Base-by-base conservation (phyloP, 2,797 vertebrate genomes). In the Luscinia megarhynchos region DNA sequence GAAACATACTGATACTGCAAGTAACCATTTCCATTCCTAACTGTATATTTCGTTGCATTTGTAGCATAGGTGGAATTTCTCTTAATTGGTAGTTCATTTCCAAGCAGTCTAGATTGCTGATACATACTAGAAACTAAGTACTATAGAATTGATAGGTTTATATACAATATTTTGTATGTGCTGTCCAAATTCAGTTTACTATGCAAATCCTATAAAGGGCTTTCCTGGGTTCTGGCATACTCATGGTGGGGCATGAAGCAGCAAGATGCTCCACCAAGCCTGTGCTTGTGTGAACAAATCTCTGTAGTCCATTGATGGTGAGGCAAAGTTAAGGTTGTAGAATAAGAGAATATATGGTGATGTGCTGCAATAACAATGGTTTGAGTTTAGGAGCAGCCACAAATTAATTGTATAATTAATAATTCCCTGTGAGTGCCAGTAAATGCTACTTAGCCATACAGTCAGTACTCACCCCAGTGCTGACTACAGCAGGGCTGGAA, bases 151-250 rank as follows among this genome's bases (percentile, higher is more conserved):
- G 27, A 18, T 73, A 41, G 14, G 11, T 90, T 76, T 82, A 23
- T 57, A n/a, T 64, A 53, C 41, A 54, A 0, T 69, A 46, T 89
- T 84, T 29, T 64, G 9, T 67, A 17, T 27, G 7, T 77, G 9
- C 54, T 95, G 41, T 90, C 58, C 68, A 84, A 80, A 92, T 76
- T 40, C 73, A 29, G 16, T 89, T 93, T 77, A 36, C 34, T 61
- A 2, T 62, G 43, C 22, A 43, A 57, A 43, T 68, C 50, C 41
- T 77, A 2, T 54, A 11, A 72, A 87, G 63, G 34, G 4, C 46
- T 93, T 81, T 38, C 18, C 30, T n/a, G 43, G 27, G 34, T 75
- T 81, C 73, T 93, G 77, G 15, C 36, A 24, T 43, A 19, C 15
- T 43, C 27, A 2, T 9, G 26, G 46, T 5, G 12, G 20, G 77